Evolutionary conservation across 2,113 vertebrate genomes (phyloP).

Genomic region (Loxodonta africana): DNA sequence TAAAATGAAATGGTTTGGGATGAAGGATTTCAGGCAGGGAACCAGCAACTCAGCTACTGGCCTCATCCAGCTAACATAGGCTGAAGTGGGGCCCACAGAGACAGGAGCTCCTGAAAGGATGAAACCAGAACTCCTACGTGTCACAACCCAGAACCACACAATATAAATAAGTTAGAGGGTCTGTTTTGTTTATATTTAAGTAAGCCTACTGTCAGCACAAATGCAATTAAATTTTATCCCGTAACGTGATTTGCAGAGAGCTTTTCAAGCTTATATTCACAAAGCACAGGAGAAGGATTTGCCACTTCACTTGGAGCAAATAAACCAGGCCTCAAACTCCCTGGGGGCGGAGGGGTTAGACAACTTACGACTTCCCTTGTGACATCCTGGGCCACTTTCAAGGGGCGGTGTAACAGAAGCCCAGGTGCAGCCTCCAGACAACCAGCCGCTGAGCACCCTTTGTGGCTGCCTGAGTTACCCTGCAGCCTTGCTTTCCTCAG

Average conservation of each 20-base stretch:
- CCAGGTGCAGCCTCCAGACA: neutral
- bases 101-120: neutral
- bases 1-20: neutral
- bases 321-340: neutral
- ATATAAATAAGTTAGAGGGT: neutral
- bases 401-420: accelerated
- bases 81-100: neutral
- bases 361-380: accelerated
- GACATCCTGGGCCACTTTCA: too few species aligned
- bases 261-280: neutral
- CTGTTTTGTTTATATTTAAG: neutral
- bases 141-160: neutral
- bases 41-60: too few species aligned
- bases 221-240: neutral
- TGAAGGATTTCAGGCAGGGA: neutral
- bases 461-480: neutral
- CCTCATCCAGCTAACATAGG: accelerated
- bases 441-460: accelerated
- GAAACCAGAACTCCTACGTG: neutral
- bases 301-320: neutral
- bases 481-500: neutral
- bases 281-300: neutral
- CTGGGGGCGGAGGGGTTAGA: neutral
- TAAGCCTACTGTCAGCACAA: too few species aligned
- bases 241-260: neutral